Conservation (phyloP, 2,888 invertebrate genomes). For the Hedya salicella region DNA sequence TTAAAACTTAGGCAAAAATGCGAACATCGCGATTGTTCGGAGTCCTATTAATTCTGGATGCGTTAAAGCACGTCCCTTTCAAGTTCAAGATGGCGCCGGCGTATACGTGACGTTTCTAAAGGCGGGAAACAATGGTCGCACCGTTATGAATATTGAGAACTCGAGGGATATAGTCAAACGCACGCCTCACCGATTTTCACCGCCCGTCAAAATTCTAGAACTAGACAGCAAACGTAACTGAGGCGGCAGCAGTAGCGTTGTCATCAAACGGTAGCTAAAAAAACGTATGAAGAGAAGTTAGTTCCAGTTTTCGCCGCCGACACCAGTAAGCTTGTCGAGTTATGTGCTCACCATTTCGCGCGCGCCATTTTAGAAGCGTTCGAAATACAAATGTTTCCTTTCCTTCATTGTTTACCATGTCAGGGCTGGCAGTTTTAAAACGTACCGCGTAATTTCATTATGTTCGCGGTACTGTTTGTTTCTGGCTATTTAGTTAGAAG, state of each 20-base stretch:
- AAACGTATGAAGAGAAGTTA: background rate
- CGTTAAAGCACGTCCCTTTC: slow-evolving; percentile 73
- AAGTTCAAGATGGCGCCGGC: slow-evolving; percentile 76
- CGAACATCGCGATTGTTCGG: slow-evolving; percentile 52
- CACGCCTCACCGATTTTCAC: slow-evolving; percentile 69
- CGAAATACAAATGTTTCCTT: slow-evolving; percentile 60
- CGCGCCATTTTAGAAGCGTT: slow-evolving; percentile 60
- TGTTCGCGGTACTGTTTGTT: slow-evolving; percentile 40
- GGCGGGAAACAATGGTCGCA: slow-evolving; percentile 75
- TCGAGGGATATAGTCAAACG: slow-evolving; percentile 64
- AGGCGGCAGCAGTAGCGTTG: slow-evolving; percentile 4
- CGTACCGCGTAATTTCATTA: slow-evolving; percentile 14
- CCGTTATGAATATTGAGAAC: slow-evolving; percentile 81
- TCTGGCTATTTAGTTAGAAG: slow-evolving; percentile 45
- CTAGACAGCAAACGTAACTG: background rate
- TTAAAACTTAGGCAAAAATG: slow-evolving; percentile 49
- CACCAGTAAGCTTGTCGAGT: background rate
- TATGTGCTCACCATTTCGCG: slow-evolving; percentile 47
- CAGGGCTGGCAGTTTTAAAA: slow-evolving; percentile 20
- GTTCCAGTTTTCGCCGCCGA: background rate
- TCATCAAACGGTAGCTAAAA: background rate
- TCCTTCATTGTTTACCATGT: slow-evolving; percentile 49
- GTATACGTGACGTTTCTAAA: slow-evolving; percentile 75
- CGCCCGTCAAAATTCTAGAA: slow-evolving; percentile 54
- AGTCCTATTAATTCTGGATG: slow-evolving; percentile 65